Percentiles rank a stretch among this genome's conserved stretches.
Conservation (phyloP, 92 coral and sea anemone species). For the Paramuricea clavata region DNA sequence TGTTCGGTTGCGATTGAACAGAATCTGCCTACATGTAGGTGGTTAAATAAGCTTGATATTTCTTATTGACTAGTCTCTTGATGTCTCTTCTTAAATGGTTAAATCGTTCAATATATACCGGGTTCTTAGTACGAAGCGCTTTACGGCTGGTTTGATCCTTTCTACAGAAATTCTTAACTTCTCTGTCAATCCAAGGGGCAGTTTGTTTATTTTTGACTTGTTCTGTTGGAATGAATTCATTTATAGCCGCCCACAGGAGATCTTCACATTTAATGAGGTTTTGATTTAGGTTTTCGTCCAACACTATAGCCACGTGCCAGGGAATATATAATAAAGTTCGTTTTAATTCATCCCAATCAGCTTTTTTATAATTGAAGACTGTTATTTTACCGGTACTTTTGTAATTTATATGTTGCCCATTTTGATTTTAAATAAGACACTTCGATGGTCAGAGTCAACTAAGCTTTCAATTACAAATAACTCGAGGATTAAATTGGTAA, state of each 20-base stretch:
- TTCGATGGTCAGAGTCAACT: too few relatives aligned
- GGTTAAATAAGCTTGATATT: conserved; percentile 33
- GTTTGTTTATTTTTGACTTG: conserved; percentile 9
- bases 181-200: conserved; percentile 56
- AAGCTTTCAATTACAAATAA: too few relatives aligned
- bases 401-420: too few relatives aligned
- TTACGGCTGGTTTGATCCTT: conserved; percentile 54
- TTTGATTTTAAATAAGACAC: too few relatives aligned
- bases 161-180: conserved; percentile 50
- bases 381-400: too few relatives aligned
- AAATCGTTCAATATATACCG: conserved; percentile 18
- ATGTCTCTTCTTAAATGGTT: conserved; percentile 41
- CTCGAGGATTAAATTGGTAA: too few relatives aligned
- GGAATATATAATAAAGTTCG: conserved; percentile 33
- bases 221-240: conserved; percentile 47
- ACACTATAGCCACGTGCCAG: conserved; percentile 62
- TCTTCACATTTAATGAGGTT: conserved; percentile 51
- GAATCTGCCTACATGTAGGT: conserved; percentile 40
- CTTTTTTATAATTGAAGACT: too few relatives aligned
- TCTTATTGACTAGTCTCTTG: conserved; percentile 46
- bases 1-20: conserved; percentile 36
- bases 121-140: conserved; percentile 47
- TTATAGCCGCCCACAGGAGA: conserved; percentile 56
- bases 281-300: conserved; percentile 40
- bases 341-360: too few relatives aligned